phyloP scores from a whole-genome alignment of 2,888 invertebrate genomes.

The Nemotelus pantherinus region DNA sequence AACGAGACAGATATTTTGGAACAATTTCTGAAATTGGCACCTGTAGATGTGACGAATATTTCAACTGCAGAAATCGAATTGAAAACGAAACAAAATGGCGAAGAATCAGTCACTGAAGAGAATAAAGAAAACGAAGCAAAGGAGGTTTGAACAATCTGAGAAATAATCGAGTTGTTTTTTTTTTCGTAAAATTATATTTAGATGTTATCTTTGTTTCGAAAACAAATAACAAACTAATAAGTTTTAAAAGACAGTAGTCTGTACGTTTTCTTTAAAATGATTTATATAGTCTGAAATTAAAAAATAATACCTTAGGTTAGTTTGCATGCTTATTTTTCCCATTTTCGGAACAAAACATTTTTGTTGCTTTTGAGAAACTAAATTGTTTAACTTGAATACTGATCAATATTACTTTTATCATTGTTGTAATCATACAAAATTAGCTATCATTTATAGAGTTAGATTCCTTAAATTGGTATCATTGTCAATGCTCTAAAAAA shows the following conservation, averaged over 20 bases:
- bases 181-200: constrained; percentile 9
- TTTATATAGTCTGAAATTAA: neutral
- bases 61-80: constrained; percentile 66
- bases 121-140: constrained; percentile 58
- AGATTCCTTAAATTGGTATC: too few relatives aligned
- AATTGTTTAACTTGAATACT: neutral
- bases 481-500: neutral
- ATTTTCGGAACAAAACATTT: neutral
- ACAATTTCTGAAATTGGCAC: constrained; percentile 82
- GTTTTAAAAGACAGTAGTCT: constrained; percentile 49
- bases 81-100: constrained; percentile 54
- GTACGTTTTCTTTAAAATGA: constrained; percentile 47
- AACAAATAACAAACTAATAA: constrained; percentile 28
- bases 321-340: constrained; percentile 13
- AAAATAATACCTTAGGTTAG: neutral
- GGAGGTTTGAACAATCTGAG: constrained; percentile 54
- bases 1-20: constrained; percentile 91
- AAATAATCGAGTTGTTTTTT: constrained; percentile 6
- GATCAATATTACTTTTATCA: neutral
- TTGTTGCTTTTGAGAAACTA: constrained; percentile 2
- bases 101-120: constrained; percentile 54
- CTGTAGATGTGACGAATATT: constrained; percentile 65
- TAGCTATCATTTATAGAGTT: neutral
- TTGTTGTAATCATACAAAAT: neutral
- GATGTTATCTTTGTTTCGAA: constrained; percentile 1